A percentile compares a stretch with the other conserved stretches of the same genome.
These are phyloP conservation scores for Lagodon rhomboides DNA, from an alignment of 2,797 vertebrate species.

Conservation along the genomic window DNA sequence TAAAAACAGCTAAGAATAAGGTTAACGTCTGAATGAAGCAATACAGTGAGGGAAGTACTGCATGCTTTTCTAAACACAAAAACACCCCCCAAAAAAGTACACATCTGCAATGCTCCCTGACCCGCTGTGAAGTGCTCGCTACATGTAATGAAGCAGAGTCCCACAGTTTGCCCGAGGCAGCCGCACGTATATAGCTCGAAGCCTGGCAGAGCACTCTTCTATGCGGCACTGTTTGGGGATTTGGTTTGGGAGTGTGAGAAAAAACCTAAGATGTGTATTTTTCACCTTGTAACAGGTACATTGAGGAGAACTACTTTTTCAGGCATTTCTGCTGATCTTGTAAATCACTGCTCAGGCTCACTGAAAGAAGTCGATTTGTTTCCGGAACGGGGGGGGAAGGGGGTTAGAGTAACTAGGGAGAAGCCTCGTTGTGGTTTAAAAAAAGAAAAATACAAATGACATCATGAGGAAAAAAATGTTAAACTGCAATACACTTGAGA, in stretches of 20 bases:
- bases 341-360: conserved; percentile 8
- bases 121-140: conserved; percentile 23
- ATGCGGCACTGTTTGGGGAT: conserved; percentile 42
- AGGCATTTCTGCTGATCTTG: conserved; percentile 28
- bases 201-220: conserved; percentile 50
- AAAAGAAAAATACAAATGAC: background rate
- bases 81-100: background rate
- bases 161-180: conserved; percentile 52
- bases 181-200: conserved; percentile 47
- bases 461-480: background rate
- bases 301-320: conserved; percentile 9
- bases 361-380: background rate
- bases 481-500: background rate
- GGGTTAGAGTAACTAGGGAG: too few species aligned
- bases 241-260: conserved; percentile 47
- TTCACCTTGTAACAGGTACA: conserved; percentile 32
- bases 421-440: background rate
- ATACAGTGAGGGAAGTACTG: background rate
- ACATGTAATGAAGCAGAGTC: conserved; percentile 39
- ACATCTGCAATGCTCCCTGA: conserved; percentile 34
- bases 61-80: conserved; percentile 14
- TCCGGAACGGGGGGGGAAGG: too few species aligned
- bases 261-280: conserved; percentile 26
- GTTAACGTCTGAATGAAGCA: conserved; percentile 11
- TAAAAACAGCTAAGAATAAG: conserved; percentile 4